A percentile compares a stretch with the other conserved stretches of the same genome.
phyloP scores from a whole-genome alignment of 2,797 vertebrate species.

The Neoniphon sammara region DNA sequence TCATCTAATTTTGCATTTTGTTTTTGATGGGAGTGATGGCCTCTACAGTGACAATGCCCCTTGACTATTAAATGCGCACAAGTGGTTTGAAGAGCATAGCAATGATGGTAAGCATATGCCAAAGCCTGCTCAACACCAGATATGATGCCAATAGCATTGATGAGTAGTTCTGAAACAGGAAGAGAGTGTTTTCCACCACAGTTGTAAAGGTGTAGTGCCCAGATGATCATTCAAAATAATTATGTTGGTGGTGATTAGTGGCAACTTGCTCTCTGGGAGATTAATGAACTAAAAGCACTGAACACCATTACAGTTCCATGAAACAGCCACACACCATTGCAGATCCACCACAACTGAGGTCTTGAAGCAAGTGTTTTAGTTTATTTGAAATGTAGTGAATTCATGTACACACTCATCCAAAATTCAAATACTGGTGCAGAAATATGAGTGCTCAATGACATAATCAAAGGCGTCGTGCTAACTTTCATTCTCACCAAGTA shows the following conservation, averaged over 20 bases:
- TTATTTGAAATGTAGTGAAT: background rate
- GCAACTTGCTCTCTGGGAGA: background rate
- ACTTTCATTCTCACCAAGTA: constrained; percentile 8
- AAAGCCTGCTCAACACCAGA: background rate
- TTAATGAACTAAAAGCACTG: background rate
- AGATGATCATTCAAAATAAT: constrained; percentile 13
- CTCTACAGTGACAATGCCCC: background rate
- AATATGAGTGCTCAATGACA: background rate
- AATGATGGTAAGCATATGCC: constrained; percentile 2
- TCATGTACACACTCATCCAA: constrained; percentile 3
- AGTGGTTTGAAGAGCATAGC: constrained; percentile 28
- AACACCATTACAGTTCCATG: background rate
- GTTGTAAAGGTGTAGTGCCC: constrained; percentile 7
- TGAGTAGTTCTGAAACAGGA: constrained; percentile 24
- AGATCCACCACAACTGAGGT: background rate
- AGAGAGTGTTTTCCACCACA: constrained; percentile 5
- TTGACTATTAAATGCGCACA: background rate
- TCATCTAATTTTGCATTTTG: background rate
- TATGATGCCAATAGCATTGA: constrained; percentile 9
- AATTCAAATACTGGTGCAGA: background rate
- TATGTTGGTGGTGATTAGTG: background rate
- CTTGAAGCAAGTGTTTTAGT: background rate
- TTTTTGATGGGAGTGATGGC: background rate
- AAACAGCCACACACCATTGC: background rate
- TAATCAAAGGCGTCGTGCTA: background rate